Conservation (phyloP, 2,113 vertebrate genomes). For the Baryphthengus martii region DNA sequence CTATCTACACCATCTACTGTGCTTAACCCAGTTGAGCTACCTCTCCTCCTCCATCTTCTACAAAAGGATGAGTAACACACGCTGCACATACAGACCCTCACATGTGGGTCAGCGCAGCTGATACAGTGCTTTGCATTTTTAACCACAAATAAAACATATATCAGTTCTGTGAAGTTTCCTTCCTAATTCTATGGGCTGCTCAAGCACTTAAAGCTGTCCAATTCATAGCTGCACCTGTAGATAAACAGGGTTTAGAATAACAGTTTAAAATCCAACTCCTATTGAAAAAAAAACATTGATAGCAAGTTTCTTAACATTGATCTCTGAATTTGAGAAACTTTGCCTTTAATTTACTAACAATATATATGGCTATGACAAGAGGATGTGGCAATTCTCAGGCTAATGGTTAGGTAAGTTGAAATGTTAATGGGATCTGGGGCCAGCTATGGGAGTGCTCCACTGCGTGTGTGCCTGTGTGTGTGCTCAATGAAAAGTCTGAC, state of each 20-base stretch:
- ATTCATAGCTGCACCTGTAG: neutral
- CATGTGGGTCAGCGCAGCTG: neutral
- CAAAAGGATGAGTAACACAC: neutral
- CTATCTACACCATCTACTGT: constrained; percentile 36
- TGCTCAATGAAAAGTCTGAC: neutral
- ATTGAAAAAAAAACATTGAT: neutral
- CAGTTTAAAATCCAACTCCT: neutral
- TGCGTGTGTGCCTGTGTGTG: too few relatives aligned
- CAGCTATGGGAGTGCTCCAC: neutral
- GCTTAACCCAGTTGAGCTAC: constrained; percentile 59
- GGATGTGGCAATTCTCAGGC: neutral
- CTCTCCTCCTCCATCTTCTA: constrained; percentile 16
- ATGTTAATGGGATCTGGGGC: neutral
- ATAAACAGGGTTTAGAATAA: neutral
- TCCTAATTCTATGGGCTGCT: neutral
- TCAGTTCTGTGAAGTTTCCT: neutral
- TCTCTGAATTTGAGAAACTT: neutral
- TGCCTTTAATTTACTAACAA: neutral
- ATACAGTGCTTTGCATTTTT: neutral
- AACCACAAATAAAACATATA: neutral
- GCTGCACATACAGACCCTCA: neutral
- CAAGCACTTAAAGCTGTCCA: neutral
- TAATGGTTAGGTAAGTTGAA: neutral
- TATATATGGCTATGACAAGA: neutral
- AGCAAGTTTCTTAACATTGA: neutral